Evolutionary conservation across 2,797 vertebrate genomes (phyloP).

Genomic region (Pangasius larnaudii): DNA sequence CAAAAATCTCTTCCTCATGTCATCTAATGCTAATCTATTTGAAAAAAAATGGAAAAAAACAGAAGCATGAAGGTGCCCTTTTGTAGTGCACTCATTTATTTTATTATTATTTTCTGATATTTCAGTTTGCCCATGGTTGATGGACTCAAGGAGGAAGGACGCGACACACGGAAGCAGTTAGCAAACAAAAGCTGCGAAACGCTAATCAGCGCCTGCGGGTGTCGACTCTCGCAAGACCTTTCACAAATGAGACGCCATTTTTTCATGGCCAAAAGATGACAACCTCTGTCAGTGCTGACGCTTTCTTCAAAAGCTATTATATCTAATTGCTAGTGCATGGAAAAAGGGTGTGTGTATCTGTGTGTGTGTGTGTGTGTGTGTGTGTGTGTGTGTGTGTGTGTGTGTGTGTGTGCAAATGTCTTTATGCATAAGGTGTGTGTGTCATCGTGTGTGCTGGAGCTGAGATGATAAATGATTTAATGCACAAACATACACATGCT

Average conservation of each 20-base stretch:
- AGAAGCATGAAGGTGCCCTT: constrained; percentile 8
- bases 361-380: neutral
- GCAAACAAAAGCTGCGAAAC: constrained; percentile 26
- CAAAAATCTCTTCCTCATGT: neutral
- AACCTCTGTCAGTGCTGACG: neutral
- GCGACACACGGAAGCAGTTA: constrained; percentile 1
- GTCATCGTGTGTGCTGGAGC: neutral
- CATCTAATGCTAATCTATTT: constrained; percentile 15
- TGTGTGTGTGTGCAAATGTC: neutral
- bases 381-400: neutral
- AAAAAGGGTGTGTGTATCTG: constrained; percentile 10
- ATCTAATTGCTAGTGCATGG: constrained; percentile 18
- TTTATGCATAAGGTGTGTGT: neutral
- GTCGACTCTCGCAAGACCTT: constrained; percentile 8
- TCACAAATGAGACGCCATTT: constrained; percentile 10
- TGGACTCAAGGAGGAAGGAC: constrained; percentile 27
- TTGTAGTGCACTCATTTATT: neutral
- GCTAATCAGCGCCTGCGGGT: constrained; percentile 20
- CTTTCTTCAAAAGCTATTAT: constrained; percentile 26
- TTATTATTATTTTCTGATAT: neutral
- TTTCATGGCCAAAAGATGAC: constrained; percentile 25
- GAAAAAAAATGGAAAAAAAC: neutral
- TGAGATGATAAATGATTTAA: constrained; percentile 1
- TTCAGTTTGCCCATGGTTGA: constrained; percentile 36
- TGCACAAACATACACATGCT: constrained; percentile 2